Evolutionary conservation across 2,113 vertebrate genomes (phyloP).

Genomic region (Lathamus discolor): DNA sequence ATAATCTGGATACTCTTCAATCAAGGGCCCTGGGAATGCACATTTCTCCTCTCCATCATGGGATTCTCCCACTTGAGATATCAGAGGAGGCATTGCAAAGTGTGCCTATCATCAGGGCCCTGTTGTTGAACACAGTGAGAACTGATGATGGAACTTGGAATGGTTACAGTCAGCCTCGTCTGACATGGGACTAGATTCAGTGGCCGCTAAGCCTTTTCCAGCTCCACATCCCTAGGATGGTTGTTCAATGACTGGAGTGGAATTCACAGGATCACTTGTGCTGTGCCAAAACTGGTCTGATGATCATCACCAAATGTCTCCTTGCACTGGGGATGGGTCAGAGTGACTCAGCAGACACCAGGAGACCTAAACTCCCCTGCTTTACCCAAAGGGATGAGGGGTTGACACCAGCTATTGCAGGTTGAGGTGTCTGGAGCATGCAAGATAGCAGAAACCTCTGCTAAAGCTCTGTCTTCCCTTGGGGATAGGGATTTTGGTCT

Average conservation of each 20-base stretch:
- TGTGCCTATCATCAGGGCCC: not conserved
- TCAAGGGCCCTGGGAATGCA: not conserved
- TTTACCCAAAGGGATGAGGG: not conserved
- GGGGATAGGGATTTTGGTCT: not conserved
- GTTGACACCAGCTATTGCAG: too few species aligned
- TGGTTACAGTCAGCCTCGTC: not conserved
- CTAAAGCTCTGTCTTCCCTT: not conserved
- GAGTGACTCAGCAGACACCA: not conserved
- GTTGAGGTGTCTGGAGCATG: not conserved
- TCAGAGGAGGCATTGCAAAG: not conserved
- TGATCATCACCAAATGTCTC: not conserved
- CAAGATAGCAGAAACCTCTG: not conserved
- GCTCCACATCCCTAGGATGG: not conserved
- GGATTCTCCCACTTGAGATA: not conserved
- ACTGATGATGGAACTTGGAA: not conserved
- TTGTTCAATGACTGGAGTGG: not conserved
- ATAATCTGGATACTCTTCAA: not conserved
- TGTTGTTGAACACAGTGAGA: not conserved
- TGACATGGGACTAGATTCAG: not conserved
- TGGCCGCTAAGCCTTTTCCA: not conserved
- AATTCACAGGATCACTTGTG: not conserved
- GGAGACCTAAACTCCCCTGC: not conserved
- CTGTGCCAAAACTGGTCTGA: not conserved
- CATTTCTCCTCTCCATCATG: not conserved
- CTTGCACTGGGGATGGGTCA: not conserved